Evolutionary conservation across 2,113 vertebrate species (phyloP).

Genomic region (Phaethornis superciliosus): DNA sequence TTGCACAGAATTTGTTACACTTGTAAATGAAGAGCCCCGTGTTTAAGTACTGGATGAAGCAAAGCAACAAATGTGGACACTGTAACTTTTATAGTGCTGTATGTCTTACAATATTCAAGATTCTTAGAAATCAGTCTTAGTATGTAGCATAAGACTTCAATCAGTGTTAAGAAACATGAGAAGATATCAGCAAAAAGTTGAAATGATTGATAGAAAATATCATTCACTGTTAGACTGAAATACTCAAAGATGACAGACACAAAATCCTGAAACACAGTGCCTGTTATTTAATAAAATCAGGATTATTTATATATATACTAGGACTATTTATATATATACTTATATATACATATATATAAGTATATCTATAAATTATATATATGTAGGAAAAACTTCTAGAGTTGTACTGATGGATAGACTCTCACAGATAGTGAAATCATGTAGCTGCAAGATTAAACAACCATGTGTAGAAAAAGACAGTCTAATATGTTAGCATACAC

Average conservation of each 20-base stretch:
- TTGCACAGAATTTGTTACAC: not conserved
- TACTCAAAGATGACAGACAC: not conserved
- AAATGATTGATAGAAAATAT: not conserved
- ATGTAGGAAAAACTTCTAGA: not conserved
- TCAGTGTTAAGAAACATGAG: not conserved
- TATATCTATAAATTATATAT: not conserved
- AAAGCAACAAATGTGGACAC: not conserved
- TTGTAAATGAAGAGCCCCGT: rapidly evolving
- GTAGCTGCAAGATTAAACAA: not conserved
- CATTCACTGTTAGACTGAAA: not conserved
- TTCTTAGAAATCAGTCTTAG: not conserved
- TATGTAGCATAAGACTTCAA: not conserved
- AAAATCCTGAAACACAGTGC: not conserved
- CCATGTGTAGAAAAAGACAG: not conserved
- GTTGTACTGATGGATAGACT: rapidly evolving
- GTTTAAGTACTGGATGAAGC: not conserved
- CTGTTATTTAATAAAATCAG: not conserved
- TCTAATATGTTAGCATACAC: not conserved
- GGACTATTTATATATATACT: too few relatives aligned
- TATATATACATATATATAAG: too few relatives aligned
- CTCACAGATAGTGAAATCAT: not conserved
- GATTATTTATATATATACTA: too few relatives aligned
- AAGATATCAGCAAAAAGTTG: not conserved
- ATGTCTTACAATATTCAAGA: not conserved
- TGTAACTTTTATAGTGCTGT: not conserved